phyloP scores from a whole-genome alignment of 2,113 vertebrate genomes.

The Spea multiplicata region DNA sequence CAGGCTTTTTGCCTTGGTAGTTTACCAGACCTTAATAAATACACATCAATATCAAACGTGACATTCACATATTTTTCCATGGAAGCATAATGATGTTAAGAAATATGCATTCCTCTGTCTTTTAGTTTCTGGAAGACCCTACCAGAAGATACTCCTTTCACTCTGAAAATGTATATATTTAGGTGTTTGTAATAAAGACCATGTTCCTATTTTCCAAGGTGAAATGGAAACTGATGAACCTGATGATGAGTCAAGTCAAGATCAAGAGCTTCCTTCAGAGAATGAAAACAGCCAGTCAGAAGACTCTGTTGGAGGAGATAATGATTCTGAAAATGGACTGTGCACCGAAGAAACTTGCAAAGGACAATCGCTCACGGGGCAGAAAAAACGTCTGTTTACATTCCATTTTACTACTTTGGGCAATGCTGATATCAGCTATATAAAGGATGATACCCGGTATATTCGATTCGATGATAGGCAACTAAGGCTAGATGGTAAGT shows the following conservation, averaged over 20 bases:
- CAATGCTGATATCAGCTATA: constrained; percentile 88
- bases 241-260: constrained; percentile 96
- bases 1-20: too few species aligned
- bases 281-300: constrained; percentile 97
- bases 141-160: too few species aligned
- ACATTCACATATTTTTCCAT: too few species aligned
- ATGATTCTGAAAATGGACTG: constrained; percentile 92
- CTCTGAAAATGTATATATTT: neutral
- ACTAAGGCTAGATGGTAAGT: constrained; percentile 88
- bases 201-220: constrained; percentile 63
- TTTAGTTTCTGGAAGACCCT: too few species aligned
- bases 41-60: too few species aligned
- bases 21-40: too few species aligned
- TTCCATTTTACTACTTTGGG: constrained; percentile 99
- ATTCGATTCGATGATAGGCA: constrained; percentile 95
- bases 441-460: constrained; percentile 90
- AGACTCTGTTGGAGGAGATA: constrained; percentile 93
- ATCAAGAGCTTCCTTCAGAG: constrained; percentile 96
- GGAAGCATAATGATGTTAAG: too few species aligned
- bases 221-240: constrained; percentile 98
- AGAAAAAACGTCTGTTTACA: constrained; percentile 91
- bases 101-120: too few species aligned
- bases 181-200: neutral
- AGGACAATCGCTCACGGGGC: constrained; percentile 71
- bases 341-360: constrained; percentile 82